Evolutionary conservation across 1,140 invertebrate species (phyloP), one percentile per base, ranked within the genome.

Genomic region (Druon quercuslanigerum): DNA sequence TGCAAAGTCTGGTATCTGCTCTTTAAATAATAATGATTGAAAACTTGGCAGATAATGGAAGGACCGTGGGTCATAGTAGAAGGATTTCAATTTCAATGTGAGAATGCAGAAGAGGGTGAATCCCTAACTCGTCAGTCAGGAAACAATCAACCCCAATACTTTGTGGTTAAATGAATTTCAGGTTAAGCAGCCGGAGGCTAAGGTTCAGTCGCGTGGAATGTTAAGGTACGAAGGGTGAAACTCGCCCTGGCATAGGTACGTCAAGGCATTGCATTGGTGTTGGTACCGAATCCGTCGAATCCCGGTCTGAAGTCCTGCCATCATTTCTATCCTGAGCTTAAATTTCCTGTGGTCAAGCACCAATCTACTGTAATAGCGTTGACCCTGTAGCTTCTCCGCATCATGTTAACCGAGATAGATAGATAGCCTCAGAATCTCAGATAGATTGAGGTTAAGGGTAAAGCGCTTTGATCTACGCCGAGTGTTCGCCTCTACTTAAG

Each of bases 371-470:
- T 66, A 66, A 66, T 66, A 66, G 60, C 60, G 60, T 66, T 66
- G 60, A 66, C 60, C 60, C 60, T 66, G 60, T 66, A 20, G 60
- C 25, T n/a, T 25, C 33, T 66, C 25, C 25, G 33, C 60, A 66
- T 66, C 60, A 66, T 66, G 60, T 66, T 66, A 66, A 66, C 60
- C 60, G 60, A 60, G 75, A 79, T 76, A 54, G 66, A 51, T 76
- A 16, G 72, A 46, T 46, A 46, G 40, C 40, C 40, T 46, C 40
- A 46, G 8, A 46, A 46, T 46, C 25, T 51, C 50, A 76, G 50
- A 73, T 76, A 75, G 57, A 79, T 77, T 73, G 79, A 77, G 79
- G 75, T 77, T 77, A 74, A 72, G 75, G 75, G 72, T 79, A 79
- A 79, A 74, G 71, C 19, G 71, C 75, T 77, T 80, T 75, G 75